Conservation (phyloP, 2,113 vertebrate genomes). For the Pterocles orientalis region DNA sequence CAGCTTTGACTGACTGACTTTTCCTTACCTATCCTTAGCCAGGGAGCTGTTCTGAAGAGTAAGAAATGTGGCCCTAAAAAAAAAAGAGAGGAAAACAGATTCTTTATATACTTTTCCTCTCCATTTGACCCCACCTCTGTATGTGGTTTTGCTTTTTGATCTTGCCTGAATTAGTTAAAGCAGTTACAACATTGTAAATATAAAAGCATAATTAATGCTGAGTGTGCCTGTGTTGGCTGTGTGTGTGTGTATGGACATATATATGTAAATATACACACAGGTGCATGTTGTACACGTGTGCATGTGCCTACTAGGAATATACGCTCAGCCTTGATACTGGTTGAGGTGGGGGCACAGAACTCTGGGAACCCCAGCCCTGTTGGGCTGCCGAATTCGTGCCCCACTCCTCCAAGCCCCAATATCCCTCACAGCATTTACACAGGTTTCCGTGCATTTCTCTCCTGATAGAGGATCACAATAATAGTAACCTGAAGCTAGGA, state of each 20-base stretch:
- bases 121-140: not conserved
- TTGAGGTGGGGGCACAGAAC: not conserved
- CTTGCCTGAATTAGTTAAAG: not conserved
- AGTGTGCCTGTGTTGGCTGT: not conserved
- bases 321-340: not conserved
- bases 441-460: not conserved
- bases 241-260: not conserved
- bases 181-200: not conserved
- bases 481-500: not conserved
- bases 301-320: not conserved
- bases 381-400: not conserved
- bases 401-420: fast-evolving
- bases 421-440: not conserved
- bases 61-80: not conserved
- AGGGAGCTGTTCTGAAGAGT: not conserved
- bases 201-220: not conserved
- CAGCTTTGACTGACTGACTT: not conserved
- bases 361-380: not conserved
- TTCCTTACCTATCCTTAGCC: not conserved
- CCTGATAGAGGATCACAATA: not conserved
- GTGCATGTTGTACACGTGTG: not conserved
- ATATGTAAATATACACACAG: too few relatives aligned
- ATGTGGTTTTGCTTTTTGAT: not conserved
- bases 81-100: not conserved
- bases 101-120: not conserved